A percentile compares a stretch with the other conserved stretches of the same genome.
Conservation (phyloP, 1,140 invertebrate genomes). For the Bombus superbus region DNA sequence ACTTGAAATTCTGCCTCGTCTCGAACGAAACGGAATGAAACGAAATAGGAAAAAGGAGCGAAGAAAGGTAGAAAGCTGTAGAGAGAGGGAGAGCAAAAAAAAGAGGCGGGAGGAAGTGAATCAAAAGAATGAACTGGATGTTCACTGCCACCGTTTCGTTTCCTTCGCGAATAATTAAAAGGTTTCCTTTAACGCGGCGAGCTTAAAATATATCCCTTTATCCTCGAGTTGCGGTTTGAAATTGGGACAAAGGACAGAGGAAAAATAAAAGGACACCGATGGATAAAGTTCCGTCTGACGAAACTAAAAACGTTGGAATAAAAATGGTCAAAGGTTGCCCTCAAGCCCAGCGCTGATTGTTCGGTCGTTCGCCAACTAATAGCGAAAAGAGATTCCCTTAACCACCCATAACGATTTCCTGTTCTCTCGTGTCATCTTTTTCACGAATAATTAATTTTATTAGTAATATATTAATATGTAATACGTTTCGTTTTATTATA, state of each 20-base stretch:
- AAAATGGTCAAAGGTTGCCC: slow-evolving; percentile 59
- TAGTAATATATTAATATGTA: no score
- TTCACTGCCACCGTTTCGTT: slow-evolving; percentile 20
- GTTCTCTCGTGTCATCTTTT: not conserved
- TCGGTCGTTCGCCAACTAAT: slow-evolving; percentile 50
- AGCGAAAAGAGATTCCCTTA: slow-evolving; percentile 44
- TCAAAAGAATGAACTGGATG: slow-evolving; percentile 11
- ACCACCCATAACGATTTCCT: slow-evolving; percentile 26
- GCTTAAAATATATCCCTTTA: slow-evolving; percentile 64
- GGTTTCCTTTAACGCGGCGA: slow-evolving; percentile 39
- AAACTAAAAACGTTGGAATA: slow-evolving; percentile 26
- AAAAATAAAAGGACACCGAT: slow-evolving; percentile 36
- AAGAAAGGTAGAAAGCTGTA: not conserved
- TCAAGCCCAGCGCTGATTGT: slow-evolving; percentile 53
- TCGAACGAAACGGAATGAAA: not conserved
- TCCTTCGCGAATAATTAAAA: slow-evolving; percentile 61
- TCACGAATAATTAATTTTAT: not conserved
- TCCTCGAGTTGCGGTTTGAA: slow-evolving; percentile 43
- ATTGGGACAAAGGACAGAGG: slow-evolving; percentile 44
- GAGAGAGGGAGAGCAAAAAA: not conserved
- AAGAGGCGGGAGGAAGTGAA: not conserved
- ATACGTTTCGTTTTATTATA: no score
- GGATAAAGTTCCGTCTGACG: slow-evolving; percentile 19
- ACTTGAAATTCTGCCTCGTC: slow-evolving; percentile 35
- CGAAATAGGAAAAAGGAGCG: not conserved